Base-by-base conservation (phyloP, 2,113 vertebrate species). In the Grus americana region DNA sequence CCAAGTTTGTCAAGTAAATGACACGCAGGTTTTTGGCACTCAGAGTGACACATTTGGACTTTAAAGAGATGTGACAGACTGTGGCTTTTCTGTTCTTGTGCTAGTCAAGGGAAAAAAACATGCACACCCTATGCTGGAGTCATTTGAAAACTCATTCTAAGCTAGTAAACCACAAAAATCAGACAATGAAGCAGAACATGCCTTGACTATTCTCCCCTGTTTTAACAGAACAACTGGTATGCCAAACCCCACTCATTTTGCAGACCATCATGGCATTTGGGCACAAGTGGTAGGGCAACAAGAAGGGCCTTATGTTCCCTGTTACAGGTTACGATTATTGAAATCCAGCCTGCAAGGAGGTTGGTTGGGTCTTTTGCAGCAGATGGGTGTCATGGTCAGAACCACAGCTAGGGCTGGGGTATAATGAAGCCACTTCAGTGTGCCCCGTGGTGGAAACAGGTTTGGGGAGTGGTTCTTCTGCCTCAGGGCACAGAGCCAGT, bases 31-130 rank as follows among this genome's bases (percentile, higher is more conserved):
- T 97, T 97, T 90, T 93, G 91, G 78, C 92, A 93, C 49, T 59
- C 18, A 15, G 32, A 88, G 36, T 82, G 78, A 89, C 73, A 62
- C 32, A 86, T 94, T 85, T 94, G 94, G 78, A 95, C 94, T 93
- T 91, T 14, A 80, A 40, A 82, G 49, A 82, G 54, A 73, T 4
- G 3, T 75, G 88, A 91, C 44, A 95, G 70, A 75, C 90, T 92
- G 83, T 87, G 76, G 66, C 46, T 92, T 95, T 96, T 91, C 79
- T 85, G 68, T 84, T 89, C 76, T 88, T 89, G 21, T 91, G 55
- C 84, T 88, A 86, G 61, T 89, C 54, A 79, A 90, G 55, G 84
- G 59, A 42, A 95, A 76, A 42, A 46, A 86, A 5, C 42, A 15
- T 32, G 57, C 38, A 58, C n/a, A 23, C 15, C 16, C 57, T 72